Base-by-base conservation (phyloP, 1,140 invertebrate species). In the Rhopalosiphum padi region DNA sequence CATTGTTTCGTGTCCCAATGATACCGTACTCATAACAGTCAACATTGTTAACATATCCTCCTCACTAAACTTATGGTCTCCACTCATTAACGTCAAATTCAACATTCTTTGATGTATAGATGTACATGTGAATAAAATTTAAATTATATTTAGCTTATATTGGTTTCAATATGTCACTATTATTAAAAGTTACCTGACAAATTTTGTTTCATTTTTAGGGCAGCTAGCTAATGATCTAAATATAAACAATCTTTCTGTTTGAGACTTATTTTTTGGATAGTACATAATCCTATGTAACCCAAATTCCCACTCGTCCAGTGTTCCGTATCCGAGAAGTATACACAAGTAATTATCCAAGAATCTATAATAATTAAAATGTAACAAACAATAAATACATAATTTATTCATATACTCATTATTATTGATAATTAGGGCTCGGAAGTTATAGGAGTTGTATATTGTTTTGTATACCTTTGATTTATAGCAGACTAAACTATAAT, bases 271-370 rank as follows among this genome's bases (percentile, higher is more conserved):
- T 9, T 96, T 94, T 0, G 97, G 97, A 95, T 97, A 97, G 94
- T 97, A 96, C 46, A 97, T 96, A 1, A 97, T 96, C 30, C 97
- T 96, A 93, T 97, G 96, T 0, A 98, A 95, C 93, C 97, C 97
- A 94, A 97, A 97, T 94, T 97, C 96, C 97, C 97, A 98, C 95
- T 98, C 97, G 53, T 97, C 96, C 93, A 96, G 95, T 0, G 97
- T 96, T 0, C 97, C 97, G 96, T 97, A 97, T 95, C 97, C 97
- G 94, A 97, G 97, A 5, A 98, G 97, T 11, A 97, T 97, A 93
- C 97, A 97, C 82, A 97, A 96, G 94, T 96, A 97, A 94, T 97
- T 96, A 94, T 97, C 97, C 22, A 96, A 96, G 68, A 97, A 96
- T 9, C 97, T 98, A 94, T 46, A 4, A 41, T 37, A 37, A 68